Evolutionary conservation across 2,113 vertebrate species (phyloP), one percentile per base, ranked within the genome.

Genomic region (Limanda limanda): DNA sequence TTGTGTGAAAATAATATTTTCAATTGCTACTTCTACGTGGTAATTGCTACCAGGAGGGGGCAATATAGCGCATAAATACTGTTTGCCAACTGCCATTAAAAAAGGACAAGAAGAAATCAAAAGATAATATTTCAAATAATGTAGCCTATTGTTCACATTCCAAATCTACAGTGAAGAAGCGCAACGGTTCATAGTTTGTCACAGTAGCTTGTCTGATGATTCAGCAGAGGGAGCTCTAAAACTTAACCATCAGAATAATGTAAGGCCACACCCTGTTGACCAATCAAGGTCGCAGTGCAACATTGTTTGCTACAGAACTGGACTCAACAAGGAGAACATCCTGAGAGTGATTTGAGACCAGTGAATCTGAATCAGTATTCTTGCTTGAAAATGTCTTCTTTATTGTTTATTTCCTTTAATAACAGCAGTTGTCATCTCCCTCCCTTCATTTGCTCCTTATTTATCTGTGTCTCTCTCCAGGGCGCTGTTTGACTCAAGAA

Each of bases 391-490:
- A 9, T 10, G 1, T 9, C 54, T 57, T 24, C 17, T 7, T 7
- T 25, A 5, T 25, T 15, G 25, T 62, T 42, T 66, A 56, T 63
- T 63, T 42, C n/a, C 7, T 78, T 68, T 24, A 40, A 66, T 62
- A 67, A 45, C 51, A 27, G 7, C 2, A 2, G 11, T 42, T 24
- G 27, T 20, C 40, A 9, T 78, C 14, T 20, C 20, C 13, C 7
- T 56, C 13, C 42, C n/a, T 59, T n/a, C 40, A 56, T 71, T 61
- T 24, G 45, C 45, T 25, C 1, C 5, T 14, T 24, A 63, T 75
- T 54, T 23, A 37, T 66, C 7, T 64, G 40, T 47, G 15, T 24
- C 23, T 47, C 24, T 60, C 72, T 37, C 60, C 14, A 7, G 17
- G n/a, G 25, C 25, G 40, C 47, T 7, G 13, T 52, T 71, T 68